Conservation (phyloP, 1,140 invertebrate species). For the Atta texana region DNA sequence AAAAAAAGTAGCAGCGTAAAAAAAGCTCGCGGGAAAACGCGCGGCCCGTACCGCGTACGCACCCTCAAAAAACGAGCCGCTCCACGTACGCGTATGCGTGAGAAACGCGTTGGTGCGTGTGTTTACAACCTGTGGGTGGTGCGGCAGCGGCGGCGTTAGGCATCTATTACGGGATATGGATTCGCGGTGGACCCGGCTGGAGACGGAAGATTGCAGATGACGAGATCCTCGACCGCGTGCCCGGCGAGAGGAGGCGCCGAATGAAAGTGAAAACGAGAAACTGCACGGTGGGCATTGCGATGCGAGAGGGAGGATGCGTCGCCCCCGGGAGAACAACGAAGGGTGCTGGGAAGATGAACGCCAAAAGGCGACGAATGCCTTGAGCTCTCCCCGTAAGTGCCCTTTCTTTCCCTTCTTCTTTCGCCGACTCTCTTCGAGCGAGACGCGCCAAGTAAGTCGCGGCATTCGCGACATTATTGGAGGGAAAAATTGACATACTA, state of each 20-base stretch:
- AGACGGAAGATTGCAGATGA: conserved; percentile 67
- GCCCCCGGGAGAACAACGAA: conserved; percentile 61
- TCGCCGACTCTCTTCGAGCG: background rate
- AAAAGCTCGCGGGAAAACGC: conserved; percentile 29
- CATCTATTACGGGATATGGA: conserved; percentile 66
- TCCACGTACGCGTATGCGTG: conserved; percentile 40
- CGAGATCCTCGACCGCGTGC: conserved; percentile 60
- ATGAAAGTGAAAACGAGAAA: conserved; percentile 75
- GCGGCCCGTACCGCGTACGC: background rate
- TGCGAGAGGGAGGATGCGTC: conserved; percentile 66
- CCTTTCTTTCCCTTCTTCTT: background rate
- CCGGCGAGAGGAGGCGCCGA: conserved; percentile 67
- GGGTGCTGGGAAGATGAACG: conserved; percentile 48
- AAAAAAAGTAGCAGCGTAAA: background rate
- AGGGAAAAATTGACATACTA: conserved; percentile 9
- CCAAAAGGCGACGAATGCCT: conserved; percentile 51
- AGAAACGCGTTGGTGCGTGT: conserved; percentile 58
- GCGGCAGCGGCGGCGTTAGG: conserved; percentile 47
- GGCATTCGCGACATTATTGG: conserved; percentile 1
- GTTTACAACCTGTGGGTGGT: conserved; percentile 64
- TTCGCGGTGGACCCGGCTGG: conserved; percentile 66
- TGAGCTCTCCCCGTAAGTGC: background rate
- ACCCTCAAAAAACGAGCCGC: conserved; percentile 13
- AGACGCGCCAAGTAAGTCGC: conserved; percentile 17
- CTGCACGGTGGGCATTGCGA: conserved; percentile 34